Evolutionary conservation across 92 coral and sea anemone genomes (phyloP), one percentile per base, ranked within the genome.

Genomic region (Heliopora coerulea): DNA sequence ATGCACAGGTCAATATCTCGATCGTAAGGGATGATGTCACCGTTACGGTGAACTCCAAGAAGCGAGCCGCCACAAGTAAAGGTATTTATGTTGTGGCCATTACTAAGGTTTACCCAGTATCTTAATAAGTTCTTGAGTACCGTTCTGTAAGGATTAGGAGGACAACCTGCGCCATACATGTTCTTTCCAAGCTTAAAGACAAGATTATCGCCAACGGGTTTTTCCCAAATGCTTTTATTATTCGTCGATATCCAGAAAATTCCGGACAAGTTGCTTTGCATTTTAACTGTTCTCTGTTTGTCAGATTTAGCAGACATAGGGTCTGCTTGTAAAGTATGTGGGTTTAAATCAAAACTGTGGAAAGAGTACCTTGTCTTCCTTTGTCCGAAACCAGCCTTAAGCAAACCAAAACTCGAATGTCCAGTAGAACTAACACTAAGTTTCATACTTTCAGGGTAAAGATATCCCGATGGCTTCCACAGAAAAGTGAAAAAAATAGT

Each of bases 11-110:
- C 76, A 18, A 69, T 29, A 25, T 69, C 76, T 34, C 40, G 17
- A 29, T 69, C 76, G 20, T 69, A 69, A 10, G 76, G 76, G 9
- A 69, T 20, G 17, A 69, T 15, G 49, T 69, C 76, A 49, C 76
- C 62, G n/a, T 69, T 54, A 23, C 76, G 76, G 19, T 42, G 57
- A 24, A 17, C 20, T 3, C 73, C 73, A 52, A 66, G 28, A 21
- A 20, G 50, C 18, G 73, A 66, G 19, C 73, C 73, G 12, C 25
- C 49, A 24, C 73, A 66, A 21, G 44, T 19, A 29, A 66, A 66
- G 44, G 23, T 6, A 46, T 8, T 46, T 10, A 46, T 46, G n/a
- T 46, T 46, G 52, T 46, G 52, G 15, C 7, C 14, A 46, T 15
- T 8, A 15, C 52, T 46, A 8, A 46, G 52, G 52, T 8, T 46